Base-by-base conservation (phyloP, 1,140 invertebrate species). In the Pseudoatta argentina region DNA sequence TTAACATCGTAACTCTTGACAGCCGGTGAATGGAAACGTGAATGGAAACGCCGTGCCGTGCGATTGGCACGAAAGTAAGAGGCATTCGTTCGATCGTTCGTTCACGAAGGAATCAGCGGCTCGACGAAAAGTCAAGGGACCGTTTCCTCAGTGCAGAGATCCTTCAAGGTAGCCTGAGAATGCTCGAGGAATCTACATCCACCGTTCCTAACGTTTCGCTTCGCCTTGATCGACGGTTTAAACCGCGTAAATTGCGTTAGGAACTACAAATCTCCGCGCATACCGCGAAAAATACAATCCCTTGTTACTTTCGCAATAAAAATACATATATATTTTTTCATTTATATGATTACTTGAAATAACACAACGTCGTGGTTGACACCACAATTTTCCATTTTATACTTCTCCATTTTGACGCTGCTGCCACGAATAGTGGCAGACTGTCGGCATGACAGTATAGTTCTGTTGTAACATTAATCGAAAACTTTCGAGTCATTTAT, bases 61-160 rank as follows among this genome's bases (percentile, higher is more conserved):
- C 81, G 88, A 92, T 91, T 86, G 87, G 76, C 69, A 93, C 87
- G 91, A 93, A 93, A 93, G 92, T 93, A 93, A 93, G 91, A 93
- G 92, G 91, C 85, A 76, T 81, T 81, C 83, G 77, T 82, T 86
- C 85, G 78, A 76, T 75, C 78, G 78, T 76, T 63, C 69, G 85
- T 79, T 81, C 64, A 75, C 79, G 85, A 69, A 61, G 88, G 85
- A 76, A 89, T 90, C 86, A 69, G 51, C 21, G 66, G 27, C 59
- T 73, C 77, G 63, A 81, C 76, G 57, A 85, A 91, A 90, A 91
- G 82, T 91, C 89, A 86, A 90, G 89, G 69, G 86, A 90, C 75
- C 79, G 67, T 76, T 71, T 51, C 66, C 71, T 61, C 66, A 34
- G 44, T 12, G 39, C n/a, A 12, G 16, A 76, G 87, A 86, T 90